A percentile compares a stretch with the other conserved stretches of the same genome.
Conservation (phyloP, 2,888 invertebrate species). For the Cremastinae sp. region DNA sequence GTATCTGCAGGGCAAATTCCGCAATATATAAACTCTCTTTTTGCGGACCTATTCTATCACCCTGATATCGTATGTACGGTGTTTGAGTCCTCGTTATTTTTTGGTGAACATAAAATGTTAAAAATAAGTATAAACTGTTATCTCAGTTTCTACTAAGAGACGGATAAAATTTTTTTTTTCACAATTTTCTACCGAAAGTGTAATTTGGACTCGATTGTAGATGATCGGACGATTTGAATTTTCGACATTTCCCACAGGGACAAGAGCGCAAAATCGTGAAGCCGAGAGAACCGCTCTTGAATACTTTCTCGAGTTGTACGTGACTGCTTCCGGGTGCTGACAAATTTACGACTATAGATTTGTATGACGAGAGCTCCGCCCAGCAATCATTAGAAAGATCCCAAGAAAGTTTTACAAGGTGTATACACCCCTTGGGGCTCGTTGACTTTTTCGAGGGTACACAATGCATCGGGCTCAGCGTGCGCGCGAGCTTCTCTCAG, state of each 20-base stretch:
- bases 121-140: too few species aligned
- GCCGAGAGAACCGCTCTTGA: background rate
- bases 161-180: too few species aligned
- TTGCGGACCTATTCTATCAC: too few species aligned
- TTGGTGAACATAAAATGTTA: too few species aligned
- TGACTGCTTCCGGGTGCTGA: slow-evolving; percentile 52
- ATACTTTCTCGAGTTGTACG: slow-evolving; percentile 29
- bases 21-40: too few species aligned
- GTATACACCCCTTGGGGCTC: slow-evolving; percentile 32
- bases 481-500: background rate
- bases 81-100: too few species aligned
- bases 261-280: background rate
- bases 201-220: too few species aligned
- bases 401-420: slow-evolving; percentile 33
- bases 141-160: too few species aligned
- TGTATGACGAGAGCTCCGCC: slow-evolving; percentile 43
- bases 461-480: background rate
- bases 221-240: background rate
- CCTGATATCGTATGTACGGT: too few species aligned
- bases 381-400: slow-evolving; percentile 59
- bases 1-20: too few species aligned
- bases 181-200: too few species aligned
- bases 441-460: slow-evolving; percentile 41
- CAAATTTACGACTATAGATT: slow-evolving; percentile 56
- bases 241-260: too few species aligned